A percentile compares a stretch with the other conserved stretches of the same genome.
phyloP scores from a whole-genome alignment of 2,888 invertebrate species.

The Ormyrus rosae region DNA sequence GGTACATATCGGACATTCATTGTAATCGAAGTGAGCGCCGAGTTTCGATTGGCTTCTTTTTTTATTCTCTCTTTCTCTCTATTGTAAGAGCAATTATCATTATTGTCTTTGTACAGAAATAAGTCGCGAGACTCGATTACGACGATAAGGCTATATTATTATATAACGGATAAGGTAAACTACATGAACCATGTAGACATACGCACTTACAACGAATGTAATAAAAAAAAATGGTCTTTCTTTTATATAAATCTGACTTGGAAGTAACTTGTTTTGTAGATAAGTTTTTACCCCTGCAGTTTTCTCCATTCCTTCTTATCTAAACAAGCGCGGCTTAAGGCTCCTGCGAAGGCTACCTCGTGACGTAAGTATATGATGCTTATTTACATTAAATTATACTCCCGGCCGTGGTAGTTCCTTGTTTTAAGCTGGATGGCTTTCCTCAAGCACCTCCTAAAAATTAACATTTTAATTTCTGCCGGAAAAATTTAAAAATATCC shows the following conservation, averaged over 20 bases:
- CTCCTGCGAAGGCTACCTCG: too few species aligned
- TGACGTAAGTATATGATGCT: too few species aligned
- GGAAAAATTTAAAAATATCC: too few species aligned
- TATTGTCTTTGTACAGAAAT: constrained; percentile 26
- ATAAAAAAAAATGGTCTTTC: constrained; percentile 59
- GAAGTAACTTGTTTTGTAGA: constrained; percentile 14
- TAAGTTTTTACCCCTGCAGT: neutral
- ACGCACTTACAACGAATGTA: constrained; percentile 60
- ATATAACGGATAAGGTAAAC: neutral
- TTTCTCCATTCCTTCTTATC: neutral
- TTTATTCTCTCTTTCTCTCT: constrained; percentile 2
- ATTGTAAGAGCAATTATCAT: too few species aligned
- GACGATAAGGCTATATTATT: constrained; percentile 35
- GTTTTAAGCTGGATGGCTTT: too few species aligned
- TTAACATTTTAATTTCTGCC: too few species aligned
- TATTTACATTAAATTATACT: too few species aligned
- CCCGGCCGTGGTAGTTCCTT: too few species aligned
- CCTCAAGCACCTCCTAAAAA: too few species aligned
- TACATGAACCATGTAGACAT: constrained; percentile 34
- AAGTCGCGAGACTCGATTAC: constrained; percentile 14
- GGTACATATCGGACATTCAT: constrained; percentile 68
- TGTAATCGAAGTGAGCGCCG: too few species aligned
- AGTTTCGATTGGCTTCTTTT: too few species aligned
- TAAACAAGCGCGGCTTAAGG: too few species aligned
- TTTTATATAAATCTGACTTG: constrained; percentile 49